A percentile compares a stretch with the other conserved stretches of the same genome.
Conservation (phyloP, 2,797 vertebrate genomes). For the Hydrophis major region DNA sequence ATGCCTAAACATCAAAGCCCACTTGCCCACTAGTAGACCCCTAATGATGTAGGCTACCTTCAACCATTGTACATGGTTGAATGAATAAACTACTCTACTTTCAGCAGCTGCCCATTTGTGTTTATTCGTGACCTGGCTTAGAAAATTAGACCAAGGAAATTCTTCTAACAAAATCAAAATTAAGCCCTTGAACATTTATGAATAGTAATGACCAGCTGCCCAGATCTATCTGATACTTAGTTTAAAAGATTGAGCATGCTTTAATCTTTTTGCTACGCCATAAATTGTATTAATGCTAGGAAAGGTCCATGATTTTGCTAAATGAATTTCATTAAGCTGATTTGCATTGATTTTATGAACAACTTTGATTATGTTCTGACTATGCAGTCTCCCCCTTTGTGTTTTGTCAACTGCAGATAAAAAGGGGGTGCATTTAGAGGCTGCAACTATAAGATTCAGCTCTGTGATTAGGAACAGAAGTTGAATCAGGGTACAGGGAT, state of each 20-base stretch:
- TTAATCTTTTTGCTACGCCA: neutral
- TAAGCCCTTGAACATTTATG: neutral
- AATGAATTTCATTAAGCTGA: neutral
- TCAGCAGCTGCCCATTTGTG: neutral
- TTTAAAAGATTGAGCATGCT: neutral
- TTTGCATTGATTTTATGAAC: neutral
- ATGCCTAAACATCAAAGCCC: neutral
- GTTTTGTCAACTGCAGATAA: neutral
- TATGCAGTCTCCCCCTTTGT: neutral
- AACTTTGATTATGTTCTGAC: neutral
- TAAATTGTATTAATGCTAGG: neutral
- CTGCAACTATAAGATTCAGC: neutral
- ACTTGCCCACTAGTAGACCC: neutral
- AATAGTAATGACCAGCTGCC: neutral
- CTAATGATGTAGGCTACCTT: neutral
- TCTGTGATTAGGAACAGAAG: neutral
- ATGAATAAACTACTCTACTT: neutral
- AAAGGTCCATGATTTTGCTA: neutral
- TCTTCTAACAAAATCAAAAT: neutral
- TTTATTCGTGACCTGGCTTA: neutral
- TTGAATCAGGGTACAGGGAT: neutral
- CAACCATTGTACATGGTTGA: neutral
- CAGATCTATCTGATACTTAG: neutral
- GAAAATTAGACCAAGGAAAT: neutral
- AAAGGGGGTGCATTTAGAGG: neutral